phyloP scores from a whole-genome alignment of 2,888 invertebrate species.

The Laspeyria flexula region DNA sequence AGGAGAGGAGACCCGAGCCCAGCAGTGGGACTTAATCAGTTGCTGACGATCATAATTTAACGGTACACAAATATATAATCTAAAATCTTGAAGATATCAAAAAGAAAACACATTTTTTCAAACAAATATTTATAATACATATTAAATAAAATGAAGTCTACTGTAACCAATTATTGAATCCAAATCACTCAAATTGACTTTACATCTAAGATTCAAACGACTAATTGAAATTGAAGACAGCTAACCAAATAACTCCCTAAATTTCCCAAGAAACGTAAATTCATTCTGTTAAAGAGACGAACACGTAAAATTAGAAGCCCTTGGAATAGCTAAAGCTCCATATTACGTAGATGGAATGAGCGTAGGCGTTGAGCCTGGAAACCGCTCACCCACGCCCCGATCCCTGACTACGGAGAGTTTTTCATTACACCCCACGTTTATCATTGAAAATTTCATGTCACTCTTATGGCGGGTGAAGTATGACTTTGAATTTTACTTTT shows the following conservation, averaged over 20 bases:
- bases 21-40: no score
- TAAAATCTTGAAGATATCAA: no score
- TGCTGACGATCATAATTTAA: no score
- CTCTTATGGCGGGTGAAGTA: not conserved
- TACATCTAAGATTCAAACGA: no score
- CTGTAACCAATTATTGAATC: no score
- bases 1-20: no score
- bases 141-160: no score
- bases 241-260: not conserved
- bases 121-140: no score
- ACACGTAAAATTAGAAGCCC: conserved; percentile 12
- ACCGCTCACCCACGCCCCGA: conserved; percentile 40
- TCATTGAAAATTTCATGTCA: conserved; percentile 20
- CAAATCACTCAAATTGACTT: no score
- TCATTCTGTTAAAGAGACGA: not conserved
- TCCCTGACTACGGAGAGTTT: conserved; percentile 29
- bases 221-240: not conserved
- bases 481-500: not conserved
- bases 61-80: no score
- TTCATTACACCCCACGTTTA: conserved; percentile 14
- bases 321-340: conserved; percentile 23
- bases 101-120: no score
- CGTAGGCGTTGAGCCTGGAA: conserved; percentile 35
- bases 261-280: not conserved
- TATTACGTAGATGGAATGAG: not conserved